Evolutionary conservation across 2,888 invertebrate species (phyloP).

Genomic region (Brachypalpus laphriformis): DNA sequence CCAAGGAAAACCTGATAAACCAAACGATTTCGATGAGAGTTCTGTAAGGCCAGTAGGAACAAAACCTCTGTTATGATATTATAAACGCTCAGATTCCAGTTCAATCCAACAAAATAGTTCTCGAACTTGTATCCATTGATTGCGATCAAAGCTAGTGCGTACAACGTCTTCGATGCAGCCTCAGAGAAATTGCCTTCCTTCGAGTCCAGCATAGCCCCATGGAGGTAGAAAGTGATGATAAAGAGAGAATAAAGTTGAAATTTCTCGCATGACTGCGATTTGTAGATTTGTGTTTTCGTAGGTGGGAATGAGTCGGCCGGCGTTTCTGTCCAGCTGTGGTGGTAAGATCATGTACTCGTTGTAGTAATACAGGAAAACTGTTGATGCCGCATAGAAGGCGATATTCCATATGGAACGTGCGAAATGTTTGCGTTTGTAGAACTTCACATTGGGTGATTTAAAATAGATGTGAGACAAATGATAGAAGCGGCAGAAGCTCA

Average conservation of each 20-base stretch:
- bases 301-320: constrained; percentile 81
- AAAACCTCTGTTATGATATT: constrained; percentile 81
- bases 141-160: constrained; percentile 79
- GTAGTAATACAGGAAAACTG: constrained; percentile 81
- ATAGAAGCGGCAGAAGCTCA: constrained; percentile 80
- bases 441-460: too few relatives aligned
- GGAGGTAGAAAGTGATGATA: constrained; percentile 81
- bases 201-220: constrained; percentile 81
- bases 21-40: constrained; percentile 79
- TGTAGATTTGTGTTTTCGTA: constrained; percentile 82
- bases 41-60: constrained; percentile 80
- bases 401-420: too few relatives aligned
- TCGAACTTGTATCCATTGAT: constrained; percentile 82
- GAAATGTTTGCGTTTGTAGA: too few relatives aligned
- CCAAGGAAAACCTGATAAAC: constrained; percentile 81
- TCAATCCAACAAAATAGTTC: constrained; percentile 82
- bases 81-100: constrained; percentile 81
- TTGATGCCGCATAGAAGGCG: constrained; percentile 81
- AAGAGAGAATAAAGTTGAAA: constrained; percentile 82
- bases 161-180: constrained; percentile 80
- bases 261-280: constrained; percentile 81
- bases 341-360: constrained; percentile 82
- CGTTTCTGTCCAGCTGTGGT: constrained; percentile 81
- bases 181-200: constrained; percentile 81
- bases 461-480: constrained; percentile 76